These are phyloP conservation scores for Atherinomorus stipes DNA, from an alignment of 2,113 vertebrate species.

Conservation along the genomic window DNA sequence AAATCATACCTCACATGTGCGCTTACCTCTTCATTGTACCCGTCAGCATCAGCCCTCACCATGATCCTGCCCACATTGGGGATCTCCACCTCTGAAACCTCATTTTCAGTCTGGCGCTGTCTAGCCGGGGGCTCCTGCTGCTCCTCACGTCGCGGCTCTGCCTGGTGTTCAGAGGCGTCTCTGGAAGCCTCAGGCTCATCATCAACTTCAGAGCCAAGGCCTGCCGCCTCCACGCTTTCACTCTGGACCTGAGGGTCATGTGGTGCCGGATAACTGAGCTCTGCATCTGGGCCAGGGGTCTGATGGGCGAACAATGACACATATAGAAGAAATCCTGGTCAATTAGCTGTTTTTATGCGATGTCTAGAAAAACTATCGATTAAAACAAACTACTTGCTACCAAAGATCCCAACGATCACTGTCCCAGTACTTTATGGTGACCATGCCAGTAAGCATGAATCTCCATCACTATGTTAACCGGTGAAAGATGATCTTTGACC, in stretches of 20 bases:
- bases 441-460: neutral
- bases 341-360: no score
- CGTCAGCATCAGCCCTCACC: slow-evolving; percentile 92
- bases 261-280: slow-evolving; percentile 12
- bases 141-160: slow-evolving; percentile 17
- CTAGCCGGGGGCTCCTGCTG: slow-evolving; percentile 65
- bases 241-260: slow-evolving; percentile 29
- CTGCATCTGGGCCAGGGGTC: slow-evolving; percentile 40
- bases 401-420: no score
- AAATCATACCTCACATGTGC: neutral
- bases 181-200: slow-evolving; percentile 31
- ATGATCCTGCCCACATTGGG: slow-evolving; percentile 95
- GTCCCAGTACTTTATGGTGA: no score
- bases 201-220: neutral
- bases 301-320: slow-evolving; percentile 14
- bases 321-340: neutral
- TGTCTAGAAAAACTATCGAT: no score
- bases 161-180: slow-evolving; percentile 26
- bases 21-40: slow-evolving; percentile 97
- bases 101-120: slow-evolving; percentile 80
- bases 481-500: slow-evolving; percentile 45
- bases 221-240: neutral
- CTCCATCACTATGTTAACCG: slow-evolving; percentile 32
- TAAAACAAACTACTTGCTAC: no score
- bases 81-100: slow-evolving; percentile 95